Evolutionary conservation across 2,797 vertebrate genomes (phyloP).

Genomic region (Luscinia luscinia): DNA sequence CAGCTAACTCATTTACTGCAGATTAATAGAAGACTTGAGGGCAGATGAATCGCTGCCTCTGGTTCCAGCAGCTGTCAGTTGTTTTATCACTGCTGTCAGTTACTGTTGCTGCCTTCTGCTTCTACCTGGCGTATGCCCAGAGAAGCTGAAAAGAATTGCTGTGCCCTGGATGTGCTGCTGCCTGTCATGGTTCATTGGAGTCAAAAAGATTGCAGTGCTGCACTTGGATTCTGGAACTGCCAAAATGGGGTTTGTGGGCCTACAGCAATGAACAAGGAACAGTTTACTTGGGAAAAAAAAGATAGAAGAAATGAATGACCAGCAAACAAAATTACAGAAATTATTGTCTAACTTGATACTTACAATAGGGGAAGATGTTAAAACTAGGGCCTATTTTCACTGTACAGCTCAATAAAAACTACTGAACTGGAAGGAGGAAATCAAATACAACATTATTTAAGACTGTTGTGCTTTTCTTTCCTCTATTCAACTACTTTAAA

Average conservation of each 20-base stretch:
- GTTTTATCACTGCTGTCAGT: slow-evolving; percentile 82
- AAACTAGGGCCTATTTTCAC: slow-evolving; percentile 6
- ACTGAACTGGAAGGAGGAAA: slow-evolving; percentile 16
- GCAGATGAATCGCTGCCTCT: slow-evolving; percentile 86
- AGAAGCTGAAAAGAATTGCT: slow-evolving; percentile 31
- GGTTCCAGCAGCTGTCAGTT: slow-evolving; percentile 89
- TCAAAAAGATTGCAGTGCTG: neutral
- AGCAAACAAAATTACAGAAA: neutral
- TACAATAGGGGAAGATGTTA: neutral
- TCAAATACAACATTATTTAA: slow-evolving; percentile 3
- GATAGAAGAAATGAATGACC: neutral
- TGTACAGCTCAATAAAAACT: slow-evolving; percentile 42
- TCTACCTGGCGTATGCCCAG: slow-evolving; percentile 75
- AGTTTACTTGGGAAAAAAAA: neutral
- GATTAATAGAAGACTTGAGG: slow-evolving; percentile 85
- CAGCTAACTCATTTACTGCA: slow-evolving; percentile 85
- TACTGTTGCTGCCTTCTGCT: slow-evolving; percentile 81
- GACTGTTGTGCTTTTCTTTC: neutral
- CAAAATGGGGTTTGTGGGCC: slow-evolving; percentile 25
- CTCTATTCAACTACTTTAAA: slow-evolving; percentile 33
- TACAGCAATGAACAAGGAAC: neutral
- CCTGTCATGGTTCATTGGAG: neutral
- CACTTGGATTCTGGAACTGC: neutral
- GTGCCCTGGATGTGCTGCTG: neutral
- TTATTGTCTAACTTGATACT: neutral